Base-by-base conservation (phyloP, 2,113 vertebrate genomes). In the Bolborhynchus lineola region DNA sequence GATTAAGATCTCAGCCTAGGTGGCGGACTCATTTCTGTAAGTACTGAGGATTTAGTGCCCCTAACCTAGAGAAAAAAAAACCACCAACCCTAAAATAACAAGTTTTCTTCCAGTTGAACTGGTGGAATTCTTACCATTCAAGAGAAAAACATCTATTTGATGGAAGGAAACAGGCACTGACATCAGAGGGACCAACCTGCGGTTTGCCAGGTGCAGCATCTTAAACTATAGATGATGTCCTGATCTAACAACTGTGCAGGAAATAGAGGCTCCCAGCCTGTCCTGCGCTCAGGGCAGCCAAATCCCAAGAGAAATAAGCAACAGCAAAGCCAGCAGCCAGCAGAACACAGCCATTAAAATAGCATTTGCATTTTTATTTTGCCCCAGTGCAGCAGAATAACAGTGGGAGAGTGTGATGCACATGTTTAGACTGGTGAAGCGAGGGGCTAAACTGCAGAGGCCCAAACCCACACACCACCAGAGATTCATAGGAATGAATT, bases 141-240 rank as follows among this genome's bases (percentile, higher is more conserved):
- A 31, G 29, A 89, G 60, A n/a, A 77, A 80, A 55, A 6, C 28
- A 70, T 59, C 2, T 31, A 0, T 71, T 42, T 86, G 83, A 74
- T 60, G 35, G 68, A 42, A 82, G 65, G 81, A 71, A 89, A 24
- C 5, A 50, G 64, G 35, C 82, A 52, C 12, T 59, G 69, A 18
- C 82, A 59, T 46, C n/a, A 75, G 72, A 71, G 19, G 35, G 21
- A 50, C 23, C 42, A 14, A 11, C 42, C 28, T 68, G 86, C 55
- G 62, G 24, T 2, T 71, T 81, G 63, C 55, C 55, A 86, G 59
- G 35, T 53, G 68, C 57, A 74, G 42, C 25, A 31, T 16, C 88
- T 70, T 67, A 41, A 76, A 62, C 29, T 6, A 7, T 20, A 1
- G 1, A 3, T 0, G 0, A 7, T n/a, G 46, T 29, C 28, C 69